Evolutionary conservation across 2,797 vertebrate genomes (phyloP).

Genomic region (Dromococcyx pavoninus): DNA sequence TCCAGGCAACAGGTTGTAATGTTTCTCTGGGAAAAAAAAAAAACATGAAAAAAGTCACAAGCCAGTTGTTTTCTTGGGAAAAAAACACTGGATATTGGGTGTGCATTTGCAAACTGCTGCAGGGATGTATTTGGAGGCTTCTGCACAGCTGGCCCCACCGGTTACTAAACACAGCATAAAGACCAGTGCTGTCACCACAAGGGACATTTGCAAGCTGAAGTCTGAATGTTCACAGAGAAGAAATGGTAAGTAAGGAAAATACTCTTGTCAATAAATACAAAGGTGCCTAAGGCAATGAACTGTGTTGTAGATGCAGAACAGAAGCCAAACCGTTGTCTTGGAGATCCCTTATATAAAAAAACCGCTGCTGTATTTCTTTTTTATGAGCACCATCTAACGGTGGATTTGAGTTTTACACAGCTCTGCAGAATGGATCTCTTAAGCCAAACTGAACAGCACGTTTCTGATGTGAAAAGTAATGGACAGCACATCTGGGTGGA

Average conservation of each 20-base stretch:
- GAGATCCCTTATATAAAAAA: background rate
- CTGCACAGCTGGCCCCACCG: too few species aligned
- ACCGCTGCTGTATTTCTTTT: constrained; percentile 41
- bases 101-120: too few species aligned
- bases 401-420: constrained; percentile 47
- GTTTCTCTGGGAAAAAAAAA: rapidly evolving
- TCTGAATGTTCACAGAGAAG: rapidly evolving
- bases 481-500: rapidly evolving
- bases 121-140: too few species aligned
- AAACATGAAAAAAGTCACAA: background rate
- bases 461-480: rapidly evolving
- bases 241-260: background rate
- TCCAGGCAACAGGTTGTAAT: background rate
- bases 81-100: background rate
- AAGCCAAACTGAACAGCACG: rapidly evolving
- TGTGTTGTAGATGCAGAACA: rapidly evolving
- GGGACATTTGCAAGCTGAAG: background rate
- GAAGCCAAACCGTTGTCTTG: background rate
- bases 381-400: constrained; percentile 78
- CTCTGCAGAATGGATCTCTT: background rate
- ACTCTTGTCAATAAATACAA: background rate
- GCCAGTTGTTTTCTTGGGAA: background rate
- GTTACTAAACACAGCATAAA: rapidly evolving
- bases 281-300: rapidly evolving
- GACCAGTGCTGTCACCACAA: rapidly evolving